phyloP scores from a whole-genome alignment of 2,797 vertebrate species.

The Micropoecilia bifurca region DNA sequence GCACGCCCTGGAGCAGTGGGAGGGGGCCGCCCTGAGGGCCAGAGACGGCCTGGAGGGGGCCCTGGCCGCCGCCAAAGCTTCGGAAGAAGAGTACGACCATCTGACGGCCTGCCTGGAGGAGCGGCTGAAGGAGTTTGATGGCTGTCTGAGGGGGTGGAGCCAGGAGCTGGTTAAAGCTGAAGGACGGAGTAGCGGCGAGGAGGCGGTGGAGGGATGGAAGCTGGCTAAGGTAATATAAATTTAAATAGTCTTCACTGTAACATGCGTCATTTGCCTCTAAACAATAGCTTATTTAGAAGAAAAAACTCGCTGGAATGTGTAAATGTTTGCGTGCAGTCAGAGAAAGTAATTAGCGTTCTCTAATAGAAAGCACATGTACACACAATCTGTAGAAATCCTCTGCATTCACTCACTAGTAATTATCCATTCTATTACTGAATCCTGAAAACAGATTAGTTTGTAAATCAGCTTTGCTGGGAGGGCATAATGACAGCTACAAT shows the following conservation, averaged over 20 bases:
- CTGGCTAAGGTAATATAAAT: constrained; percentile 81
- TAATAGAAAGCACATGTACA: constrained; percentile 47
- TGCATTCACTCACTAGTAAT: constrained; percentile 66
- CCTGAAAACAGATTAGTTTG: constrained; percentile 79
- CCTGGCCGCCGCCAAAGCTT: constrained; percentile 85
- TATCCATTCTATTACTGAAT: constrained; percentile 79
- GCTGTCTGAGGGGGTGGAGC: constrained; percentile 83
- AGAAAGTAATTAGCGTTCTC: constrained; percentile 58
- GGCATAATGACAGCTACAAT: constrained; percentile 73
- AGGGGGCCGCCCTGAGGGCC: constrained; percentile 85
- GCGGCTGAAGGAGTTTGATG: constrained; percentile 81
- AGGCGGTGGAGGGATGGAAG: constrained; percentile 89
- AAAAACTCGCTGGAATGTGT: constrained; percentile 36
- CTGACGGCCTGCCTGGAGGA: constrained; percentile 85
- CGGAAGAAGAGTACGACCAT: constrained; percentile 86
- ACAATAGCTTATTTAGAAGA: constrained; percentile 53
- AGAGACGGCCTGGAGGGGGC: constrained; percentile 84
- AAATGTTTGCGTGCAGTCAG: constrained; percentile 27
- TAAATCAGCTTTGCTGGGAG: constrained; percentile 78
- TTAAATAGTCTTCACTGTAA: constrained; percentile 32
- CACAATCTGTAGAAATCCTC: constrained; percentile 44
- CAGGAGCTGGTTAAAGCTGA: constrained; percentile 85
- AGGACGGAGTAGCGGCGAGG: constrained; percentile 86
- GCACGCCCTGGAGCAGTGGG: constrained; percentile 94
- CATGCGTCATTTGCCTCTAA: constrained; percentile 37